phyloP scores from a whole-genome alignment of 2,888 invertebrate genomes.

The Syrista parreyssii region DNA sequence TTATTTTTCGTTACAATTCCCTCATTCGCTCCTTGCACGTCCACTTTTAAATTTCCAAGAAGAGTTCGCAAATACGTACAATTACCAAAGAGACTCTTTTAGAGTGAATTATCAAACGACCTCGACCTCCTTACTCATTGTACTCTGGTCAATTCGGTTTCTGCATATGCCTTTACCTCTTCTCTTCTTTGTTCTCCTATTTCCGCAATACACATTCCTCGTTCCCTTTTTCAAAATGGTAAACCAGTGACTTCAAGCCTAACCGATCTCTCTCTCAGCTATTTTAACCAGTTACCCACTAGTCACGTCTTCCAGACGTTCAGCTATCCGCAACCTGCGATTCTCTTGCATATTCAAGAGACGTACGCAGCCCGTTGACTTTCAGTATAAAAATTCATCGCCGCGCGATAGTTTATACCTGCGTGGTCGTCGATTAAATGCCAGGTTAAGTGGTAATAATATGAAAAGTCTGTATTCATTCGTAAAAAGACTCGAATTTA shows the following conservation, averaged over 20 bases:
- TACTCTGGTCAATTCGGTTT: constrained; percentile 4
- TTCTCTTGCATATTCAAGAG: too few species aligned
- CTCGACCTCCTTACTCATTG: constrained; percentile 49
- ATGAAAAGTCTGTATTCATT: background rate
- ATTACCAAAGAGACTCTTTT: background rate
- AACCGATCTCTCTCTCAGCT: background rate
- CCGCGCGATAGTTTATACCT: too few species aligned
- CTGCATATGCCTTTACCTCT: constrained; percentile 13
- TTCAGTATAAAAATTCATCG: too few species aligned
- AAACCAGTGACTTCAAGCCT: background rate
- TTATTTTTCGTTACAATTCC: background rate
- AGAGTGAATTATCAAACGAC: constrained; percentile 28
- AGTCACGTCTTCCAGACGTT: too few species aligned
- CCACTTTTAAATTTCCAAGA: background rate
- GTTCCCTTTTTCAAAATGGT: background rate
- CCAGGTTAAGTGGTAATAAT: background rate
- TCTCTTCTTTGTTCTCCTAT: constrained; percentile 1
- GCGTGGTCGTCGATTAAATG: too few species aligned
- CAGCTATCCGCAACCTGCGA: too few species aligned
- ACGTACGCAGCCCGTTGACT: too few species aligned
- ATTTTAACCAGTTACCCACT: background rate
- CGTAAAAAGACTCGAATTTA: background rate
- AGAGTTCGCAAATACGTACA: background rate
- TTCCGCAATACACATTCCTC: background rate
- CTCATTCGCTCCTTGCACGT: background rate